Conservation (phyloP, 2,888 invertebrate species). For the Hirtodrosophila alboralis region DNA sequence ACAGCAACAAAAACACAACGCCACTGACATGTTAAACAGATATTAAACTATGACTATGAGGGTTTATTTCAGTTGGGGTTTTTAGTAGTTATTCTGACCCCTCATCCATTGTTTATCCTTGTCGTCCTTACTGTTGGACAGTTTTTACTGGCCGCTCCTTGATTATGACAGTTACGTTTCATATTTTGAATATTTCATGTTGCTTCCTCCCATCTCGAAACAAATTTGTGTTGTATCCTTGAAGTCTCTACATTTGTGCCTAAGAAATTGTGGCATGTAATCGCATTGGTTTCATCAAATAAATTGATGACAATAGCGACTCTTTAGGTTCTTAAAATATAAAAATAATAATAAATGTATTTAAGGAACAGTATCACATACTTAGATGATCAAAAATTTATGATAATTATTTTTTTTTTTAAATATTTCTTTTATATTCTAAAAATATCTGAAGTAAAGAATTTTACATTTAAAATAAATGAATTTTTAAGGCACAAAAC, state of each 20-base stretch:
- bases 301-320: too few species aligned
- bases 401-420: too few species aligned
- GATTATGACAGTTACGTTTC: constrained; percentile 67
- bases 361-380: too few species aligned
- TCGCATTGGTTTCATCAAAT: constrained; percentile 15
- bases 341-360: too few species aligned
- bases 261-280: constrained; percentile 38
- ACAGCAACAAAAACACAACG: constrained; percentile 28
- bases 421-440: too few species aligned
- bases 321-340: too few species aligned
- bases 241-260: constrained; percentile 34
- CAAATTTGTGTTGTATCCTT: neutral
- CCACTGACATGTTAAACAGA: constrained; percentile 73
- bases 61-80: constrained; percentile 43
- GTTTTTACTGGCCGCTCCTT: constrained; percentile 47
- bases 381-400: too few species aligned
- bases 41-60: constrained; percentile 73
- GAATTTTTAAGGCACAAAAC: too few species aligned
- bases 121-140: constrained; percentile 24
- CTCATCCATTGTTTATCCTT: constrained; percentile 14
- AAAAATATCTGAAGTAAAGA: too few species aligned
- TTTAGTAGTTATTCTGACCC: constrained; percentile 22
- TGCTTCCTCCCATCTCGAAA: constrained; percentile 1
- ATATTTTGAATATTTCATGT: constrained; percentile 55
- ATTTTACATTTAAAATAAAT: too few species aligned